phyloP scores from a whole-genome alignment of 2,888 invertebrate species.

The Ryuthela nishihirai region DNA sequence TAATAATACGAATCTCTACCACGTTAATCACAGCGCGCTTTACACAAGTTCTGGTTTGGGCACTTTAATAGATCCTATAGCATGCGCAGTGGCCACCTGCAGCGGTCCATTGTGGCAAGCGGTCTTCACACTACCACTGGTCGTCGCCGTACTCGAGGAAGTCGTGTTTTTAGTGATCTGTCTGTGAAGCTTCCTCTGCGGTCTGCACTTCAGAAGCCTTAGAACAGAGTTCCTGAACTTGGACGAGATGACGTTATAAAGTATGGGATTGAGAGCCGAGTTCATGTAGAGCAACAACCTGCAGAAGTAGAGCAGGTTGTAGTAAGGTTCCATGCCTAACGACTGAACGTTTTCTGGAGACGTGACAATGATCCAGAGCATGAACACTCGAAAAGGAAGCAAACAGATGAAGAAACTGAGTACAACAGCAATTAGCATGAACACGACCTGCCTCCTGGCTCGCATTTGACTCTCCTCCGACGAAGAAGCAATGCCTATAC shows the following conservation, averaged over 20 bases:
- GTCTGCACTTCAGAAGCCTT: slow-evolving; percentile 48
- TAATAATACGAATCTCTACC: too few relatives aligned
- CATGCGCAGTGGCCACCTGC: too few relatives aligned
- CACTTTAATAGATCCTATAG: too few relatives aligned
- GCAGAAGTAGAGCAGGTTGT: slow-evolving; percentile 76
- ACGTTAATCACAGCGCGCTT: too few relatives aligned
- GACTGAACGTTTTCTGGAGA: slow-evolving; percentile 63
- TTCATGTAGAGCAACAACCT: slow-evolving; percentile 84
- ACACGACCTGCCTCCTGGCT: slow-evolving; percentile 53
- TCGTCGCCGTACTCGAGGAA: slow-evolving; percentile 16
- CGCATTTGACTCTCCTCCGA: slow-evolving; percentile 35
- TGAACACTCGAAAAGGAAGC: slow-evolving; percentile 79
- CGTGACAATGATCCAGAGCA: slow-evolving; percentile 78
- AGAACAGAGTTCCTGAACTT: slow-evolving; percentile 69
- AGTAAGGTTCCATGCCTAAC: slow-evolving; percentile 75
- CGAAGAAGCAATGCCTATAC: slow-evolving; percentile 45
- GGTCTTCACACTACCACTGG: slow-evolving; percentile 20
- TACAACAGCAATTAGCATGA: slow-evolving; percentile 86
- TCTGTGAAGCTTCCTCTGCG: slow-evolving; percentile 4
- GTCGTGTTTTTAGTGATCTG: slow-evolving; percentile 31
- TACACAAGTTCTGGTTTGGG: too few relatives aligned
- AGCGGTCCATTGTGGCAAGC: background rate
- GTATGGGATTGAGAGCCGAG: slow-evolving; percentile 84
- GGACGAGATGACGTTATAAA: slow-evolving; percentile 88
- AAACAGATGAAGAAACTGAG: slow-evolving; percentile 86